Conservation (phyloP, 2,113 vertebrate genomes). For the Bagarius yarrelli region DNA sequence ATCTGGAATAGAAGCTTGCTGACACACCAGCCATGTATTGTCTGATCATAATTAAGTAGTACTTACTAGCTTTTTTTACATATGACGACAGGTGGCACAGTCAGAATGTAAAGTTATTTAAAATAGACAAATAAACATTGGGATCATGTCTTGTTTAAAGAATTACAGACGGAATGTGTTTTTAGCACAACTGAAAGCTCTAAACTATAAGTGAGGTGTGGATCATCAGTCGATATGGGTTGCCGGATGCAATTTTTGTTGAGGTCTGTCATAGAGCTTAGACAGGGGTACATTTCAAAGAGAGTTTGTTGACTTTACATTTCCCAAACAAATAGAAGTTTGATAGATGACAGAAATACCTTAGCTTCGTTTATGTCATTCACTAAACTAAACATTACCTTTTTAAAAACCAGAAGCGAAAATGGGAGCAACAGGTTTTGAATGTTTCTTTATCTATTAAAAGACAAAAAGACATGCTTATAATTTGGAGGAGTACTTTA, state of each 20-base stretch:
- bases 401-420: no score
- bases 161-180: not conserved
- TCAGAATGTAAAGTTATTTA: not conserved
- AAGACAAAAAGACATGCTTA: not conserved
- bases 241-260: not conserved
- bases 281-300: not conserved
- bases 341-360: not conserved
- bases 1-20: no score
- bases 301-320: not conserved
- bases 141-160: not conserved
- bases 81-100: not conserved
- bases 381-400: no score
- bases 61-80: not conserved
- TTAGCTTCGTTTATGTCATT: not conserved
- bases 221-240: not conserved
- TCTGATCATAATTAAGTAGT: not conserved
- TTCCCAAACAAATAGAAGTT: not conserved
- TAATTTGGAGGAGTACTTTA: not conserved
- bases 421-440: not conserved
- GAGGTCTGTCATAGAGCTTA: not conserved
- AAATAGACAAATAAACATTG: not conserved
- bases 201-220: not conserved
- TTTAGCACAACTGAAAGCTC: not conserved
- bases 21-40: not conserved
- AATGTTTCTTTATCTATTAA: no score